These are phyloP conservation scores for Heliornis fulica DNA, from an alignment of 2,113 vertebrate species.

Conservation along the genomic window DNA sequence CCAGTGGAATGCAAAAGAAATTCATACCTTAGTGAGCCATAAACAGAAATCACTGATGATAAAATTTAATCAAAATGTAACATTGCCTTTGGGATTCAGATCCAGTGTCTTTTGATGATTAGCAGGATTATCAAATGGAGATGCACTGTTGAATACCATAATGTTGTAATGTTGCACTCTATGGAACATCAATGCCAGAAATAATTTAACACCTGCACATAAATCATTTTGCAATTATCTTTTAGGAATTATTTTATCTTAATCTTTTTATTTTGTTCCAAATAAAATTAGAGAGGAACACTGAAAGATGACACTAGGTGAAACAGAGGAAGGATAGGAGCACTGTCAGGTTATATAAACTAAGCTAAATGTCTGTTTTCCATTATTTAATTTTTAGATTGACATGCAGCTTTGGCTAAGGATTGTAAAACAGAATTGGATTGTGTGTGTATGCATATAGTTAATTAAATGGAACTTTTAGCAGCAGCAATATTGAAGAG, in stretches of 20 bases:
- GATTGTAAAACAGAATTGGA: background rate
- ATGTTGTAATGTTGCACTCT: background rate
- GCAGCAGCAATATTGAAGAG: background rate
- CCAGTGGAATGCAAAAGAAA: conserved; percentile 54
- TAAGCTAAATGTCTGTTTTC: conserved; percentile 23
- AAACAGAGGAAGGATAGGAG: conserved; percentile 34
- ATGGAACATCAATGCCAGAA: conserved; percentile 42
- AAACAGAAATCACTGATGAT: conserved; percentile 42
- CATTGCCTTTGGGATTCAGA: conserved; percentile 43
- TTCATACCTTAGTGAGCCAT: conserved; percentile 51
- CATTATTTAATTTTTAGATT: conserved; percentile 59
- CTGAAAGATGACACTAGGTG: conserved; percentile 52
- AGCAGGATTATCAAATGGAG: conserved; percentile 29
- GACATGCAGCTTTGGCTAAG: conserved; percentile 34
- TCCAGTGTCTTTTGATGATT: conserved; percentile 42
- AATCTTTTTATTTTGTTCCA: conserved; percentile 72
- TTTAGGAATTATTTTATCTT: conserved; percentile 69
- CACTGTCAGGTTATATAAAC: conserved; percentile 32
- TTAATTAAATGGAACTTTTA: conserved; percentile 33
- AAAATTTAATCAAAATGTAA: conserved; percentile 64
- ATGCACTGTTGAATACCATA: conserved; percentile 37
- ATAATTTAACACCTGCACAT: conserved; percentile 69
- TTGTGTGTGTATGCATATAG: background rate
- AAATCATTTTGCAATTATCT: conserved; percentile 72
- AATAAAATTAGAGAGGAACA: conserved; percentile 59